These are phyloP conservation scores for Arizona elegans DNA, from an alignment of 2,113 vertebrate genomes.

Conservation along the genomic window DNA sequence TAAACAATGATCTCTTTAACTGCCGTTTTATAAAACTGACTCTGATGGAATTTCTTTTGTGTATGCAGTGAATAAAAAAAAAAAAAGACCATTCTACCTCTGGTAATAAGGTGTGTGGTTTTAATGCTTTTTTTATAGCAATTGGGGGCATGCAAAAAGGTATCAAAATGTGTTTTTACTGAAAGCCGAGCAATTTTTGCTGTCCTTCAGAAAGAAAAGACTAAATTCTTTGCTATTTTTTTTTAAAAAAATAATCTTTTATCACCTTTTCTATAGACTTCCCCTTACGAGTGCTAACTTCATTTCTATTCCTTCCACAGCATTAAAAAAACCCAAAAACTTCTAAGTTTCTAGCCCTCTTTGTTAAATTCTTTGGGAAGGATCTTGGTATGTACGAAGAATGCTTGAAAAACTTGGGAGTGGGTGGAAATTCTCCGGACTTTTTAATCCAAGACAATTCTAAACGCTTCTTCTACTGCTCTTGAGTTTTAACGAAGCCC, in stretches of 20 bases:
- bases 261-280: not conserved
- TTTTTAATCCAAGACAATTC: not conserved
- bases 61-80: conserved; percentile 69
- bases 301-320: not conserved
- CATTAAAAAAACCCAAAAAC: not conserved
- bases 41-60: not conserved
- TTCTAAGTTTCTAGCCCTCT: not conserved
- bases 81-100: conserved; percentile 66
- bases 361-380: not conserved
- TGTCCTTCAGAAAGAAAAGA: not conserved
- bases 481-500: not conserved
- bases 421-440: not conserved
- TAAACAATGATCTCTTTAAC: not conserved
- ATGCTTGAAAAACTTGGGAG: not conserved
- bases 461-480: not conserved
- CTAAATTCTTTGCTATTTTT: not conserved
- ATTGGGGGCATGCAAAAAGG: not conserved
- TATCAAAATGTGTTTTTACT: not conserved
- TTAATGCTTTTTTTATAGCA: conserved; percentile 34
- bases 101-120: conserved; percentile 53
- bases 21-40: not conserved
- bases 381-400: not conserved
- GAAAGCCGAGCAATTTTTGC: not conserved
- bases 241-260: not conserved
- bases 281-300: too few species aligned